These are phyloP conservation scores for Antechinus flavipes DNA, from an alignment of 2,113 vertebrate species.

Conservation along the genomic window DNA sequence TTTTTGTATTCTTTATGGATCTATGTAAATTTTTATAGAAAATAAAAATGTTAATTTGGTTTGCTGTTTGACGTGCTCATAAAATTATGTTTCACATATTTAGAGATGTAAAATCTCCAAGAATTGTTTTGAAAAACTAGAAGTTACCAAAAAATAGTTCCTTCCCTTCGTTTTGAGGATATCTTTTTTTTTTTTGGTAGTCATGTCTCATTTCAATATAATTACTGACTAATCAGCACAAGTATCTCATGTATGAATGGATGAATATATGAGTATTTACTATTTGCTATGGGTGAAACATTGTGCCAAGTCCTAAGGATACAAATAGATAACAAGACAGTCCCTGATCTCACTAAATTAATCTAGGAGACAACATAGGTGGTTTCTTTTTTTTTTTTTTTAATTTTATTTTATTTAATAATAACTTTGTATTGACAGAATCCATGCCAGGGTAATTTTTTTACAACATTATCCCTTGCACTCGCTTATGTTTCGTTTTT, in stretches of 20 bases:
- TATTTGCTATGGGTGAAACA: not conserved
- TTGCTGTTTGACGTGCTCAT: not conserved
- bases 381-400: too few relatives aligned
- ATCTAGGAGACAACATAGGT: not conserved
- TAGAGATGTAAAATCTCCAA: not conserved
- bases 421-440: too few relatives aligned
- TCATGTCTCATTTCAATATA: not conserved
- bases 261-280: not conserved
- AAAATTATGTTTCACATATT: not conserved
- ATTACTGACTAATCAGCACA: not conserved
- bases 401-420: too few relatives aligned
- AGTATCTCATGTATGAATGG: not conserved
- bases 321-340: not conserved
- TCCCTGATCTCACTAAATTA: not conserved
- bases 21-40: not conserved
- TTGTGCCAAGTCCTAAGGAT: not conserved
- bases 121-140: not conserved
- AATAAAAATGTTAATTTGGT: not conserved
- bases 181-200: not conserved
- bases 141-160: not conserved
- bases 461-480: too few relatives aligned
- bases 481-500: too few relatives aligned
- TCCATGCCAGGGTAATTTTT: too few relatives aligned
- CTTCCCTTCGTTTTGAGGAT: not conserved
- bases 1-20: not conserved